phyloP scores from a whole-genome alignment of 2,113 vertebrate species.

The Ictalurus furcatus region DNA sequence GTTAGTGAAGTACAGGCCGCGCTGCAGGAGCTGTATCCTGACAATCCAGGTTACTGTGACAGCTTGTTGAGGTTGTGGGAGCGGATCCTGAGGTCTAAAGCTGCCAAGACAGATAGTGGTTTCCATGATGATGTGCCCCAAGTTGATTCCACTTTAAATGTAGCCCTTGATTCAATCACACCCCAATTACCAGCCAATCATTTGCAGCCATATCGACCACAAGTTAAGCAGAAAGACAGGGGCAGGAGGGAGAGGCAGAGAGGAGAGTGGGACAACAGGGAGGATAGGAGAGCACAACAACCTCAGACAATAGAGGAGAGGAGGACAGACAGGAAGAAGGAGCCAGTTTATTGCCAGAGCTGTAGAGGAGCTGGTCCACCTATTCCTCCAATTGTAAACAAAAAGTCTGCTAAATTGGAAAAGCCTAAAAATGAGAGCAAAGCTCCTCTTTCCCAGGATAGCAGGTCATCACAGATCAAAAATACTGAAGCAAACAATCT shows the following conservation, averaged over 20 bases:
- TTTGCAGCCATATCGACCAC: slow-evolving; percentile 43
- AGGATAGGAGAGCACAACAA: slow-evolving; percentile 19
- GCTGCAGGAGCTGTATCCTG: slow-evolving; percentile 85
- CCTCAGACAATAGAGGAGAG: slow-evolving; percentile 34
- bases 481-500: slow-evolving; percentile 17
- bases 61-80: slow-evolving; percentile 72
- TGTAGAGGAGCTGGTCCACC: slow-evolving; percentile 33
- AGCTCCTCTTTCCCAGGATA: neutral
- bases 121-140: slow-evolving; percentile 50
- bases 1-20: slow-evolving; percentile 80
- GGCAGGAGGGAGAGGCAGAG: slow-evolving; percentile 37
- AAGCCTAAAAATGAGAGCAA: slow-evolving; percentile 20
- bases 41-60: slow-evolving; percentile 69
- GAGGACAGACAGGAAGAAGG: slow-evolving; percentile 37
- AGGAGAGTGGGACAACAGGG: slow-evolving; percentile 38
- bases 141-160: neutral
- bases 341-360: slow-evolving; percentile 41
- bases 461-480: neutral
- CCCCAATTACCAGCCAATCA: slow-evolving; percentile 43
- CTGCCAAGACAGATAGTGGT: slow-evolving; percentile 75
- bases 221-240: slow-evolving; percentile 39
- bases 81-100: slow-evolving; percentile 77
- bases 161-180: neutral
- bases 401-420: slow-evolving; percentile 16
- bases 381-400: slow-evolving; percentile 43